Evolutionary conservation across 2,113 vertebrate genomes (phyloP), one percentile per base, ranked within the genome.

Genomic region (Nothobranchius furzeri): DNA sequence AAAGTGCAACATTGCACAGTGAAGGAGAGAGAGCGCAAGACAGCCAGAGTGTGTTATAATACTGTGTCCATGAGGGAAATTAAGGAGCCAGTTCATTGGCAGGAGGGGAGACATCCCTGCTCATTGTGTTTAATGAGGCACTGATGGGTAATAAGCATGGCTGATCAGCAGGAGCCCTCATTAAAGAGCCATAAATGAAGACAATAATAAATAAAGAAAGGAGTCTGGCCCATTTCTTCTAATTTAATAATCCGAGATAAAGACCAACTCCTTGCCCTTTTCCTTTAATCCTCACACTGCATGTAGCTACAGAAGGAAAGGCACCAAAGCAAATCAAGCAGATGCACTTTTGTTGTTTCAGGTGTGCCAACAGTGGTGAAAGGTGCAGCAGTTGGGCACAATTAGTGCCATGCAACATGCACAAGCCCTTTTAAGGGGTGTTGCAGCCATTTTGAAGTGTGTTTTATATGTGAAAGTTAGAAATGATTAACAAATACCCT

Each of bases 91-190:
- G 86, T 89, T 89, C 87, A 89, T 85, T 91, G 90, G 89, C 84
- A 81, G 76, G 87, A 35, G 90, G 90, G 90, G 83, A 87, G 85
- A 82, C 79, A 86, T 89, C 88, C 83, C 78, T 83, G 88, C 87
- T 92, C 90, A 89, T 90, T 87, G 90, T 87, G 88, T 85, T 89
- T 93, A 94, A 93, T 92, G 92, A 93, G 93, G 83, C 92, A 90
- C 90, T 90, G 90, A 92, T 91, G 91, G 87, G 86, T 91, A 90
- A 92, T 92, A 91, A 82, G 88, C 88, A 87, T 91, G 90, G 89
- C 82, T 88, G 90, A 92, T 92, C 92, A 91, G 88, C 88, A 84
- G 89, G 85, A 90, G 84, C 83, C 81, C 91, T 92, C 89, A 92
- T 93, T 94, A 93, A 84, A 90, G 78, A 81, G 70, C 88, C 75